These are phyloP conservation scores for Halichoeres trimaculatus DNA, from an alignment of 2,113 vertebrate genomes.

Conservation along the genomic window DNA sequence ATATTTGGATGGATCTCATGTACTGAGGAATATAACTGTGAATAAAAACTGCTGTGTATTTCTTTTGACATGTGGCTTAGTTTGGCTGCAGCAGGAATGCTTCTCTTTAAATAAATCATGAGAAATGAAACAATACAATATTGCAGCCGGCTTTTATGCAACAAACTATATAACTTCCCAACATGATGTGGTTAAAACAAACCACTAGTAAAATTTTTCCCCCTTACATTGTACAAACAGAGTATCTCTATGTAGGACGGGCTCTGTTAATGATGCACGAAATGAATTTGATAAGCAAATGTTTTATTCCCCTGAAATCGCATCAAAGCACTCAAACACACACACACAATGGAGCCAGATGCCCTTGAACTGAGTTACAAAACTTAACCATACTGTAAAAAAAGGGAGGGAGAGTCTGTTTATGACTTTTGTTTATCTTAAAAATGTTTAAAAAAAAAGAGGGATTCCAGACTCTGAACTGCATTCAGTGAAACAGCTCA, in stretches of 20 bases:
- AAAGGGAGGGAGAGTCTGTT: neutral
- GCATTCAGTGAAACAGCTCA: neutral
- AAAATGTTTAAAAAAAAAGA: neutral
- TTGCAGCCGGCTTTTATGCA: constrained; percentile 7
- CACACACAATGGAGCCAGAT: constrained; percentile 63
- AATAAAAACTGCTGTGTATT: constrained; percentile 17
- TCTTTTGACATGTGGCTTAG: neutral
- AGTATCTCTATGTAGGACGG: constrained; percentile 60
- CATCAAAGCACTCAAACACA: constrained; percentile 77
- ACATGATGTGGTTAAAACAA: neutral
- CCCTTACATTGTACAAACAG: constrained; percentile 31
- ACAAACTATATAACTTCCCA: neutral
- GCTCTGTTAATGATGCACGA: constrained; percentile 66
- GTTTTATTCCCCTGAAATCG: constrained; percentile 75
- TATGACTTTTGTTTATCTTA: constrained; percentile 9
- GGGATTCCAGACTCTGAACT: neutral
- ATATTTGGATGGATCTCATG: constrained; percentile 51
- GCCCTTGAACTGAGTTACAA: constrained; percentile 64
- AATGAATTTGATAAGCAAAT: constrained; percentile 73
- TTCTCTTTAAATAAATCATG: constrained; percentile 1
- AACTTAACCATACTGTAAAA: constrained; percentile 36
- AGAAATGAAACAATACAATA: constrained; percentile 2
- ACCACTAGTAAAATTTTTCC: constrained; percentile 26
- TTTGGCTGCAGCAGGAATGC: constrained; percentile 22
- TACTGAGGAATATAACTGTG: constrained; percentile 20